phyloP scores from a whole-genome alignment of 2,113 vertebrate genomes.

The Vulpes ferrilata region DNA sequence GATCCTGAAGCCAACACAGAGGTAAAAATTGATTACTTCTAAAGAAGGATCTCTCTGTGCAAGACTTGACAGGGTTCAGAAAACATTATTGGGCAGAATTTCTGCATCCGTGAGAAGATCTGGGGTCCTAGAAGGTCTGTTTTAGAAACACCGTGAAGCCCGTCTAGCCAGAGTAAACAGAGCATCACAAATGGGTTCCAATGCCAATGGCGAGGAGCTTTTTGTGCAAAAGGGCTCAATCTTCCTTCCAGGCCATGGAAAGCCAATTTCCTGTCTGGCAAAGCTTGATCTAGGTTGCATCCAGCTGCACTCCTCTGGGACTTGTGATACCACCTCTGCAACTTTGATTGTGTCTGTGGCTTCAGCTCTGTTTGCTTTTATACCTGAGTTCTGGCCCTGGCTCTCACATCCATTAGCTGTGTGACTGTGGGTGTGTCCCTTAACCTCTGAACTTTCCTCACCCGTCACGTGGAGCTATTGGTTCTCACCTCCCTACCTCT shows the following conservation, averaged over 20 bases:
- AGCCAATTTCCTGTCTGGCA: slow-evolving; percentile 52
- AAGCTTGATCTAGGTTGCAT: background rate
- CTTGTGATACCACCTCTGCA: background rate
- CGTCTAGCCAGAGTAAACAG: background rate
- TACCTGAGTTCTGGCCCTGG: background rate
- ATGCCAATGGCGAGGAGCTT: background rate
- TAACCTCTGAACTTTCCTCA: background rate
- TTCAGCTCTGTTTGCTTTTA: background rate
- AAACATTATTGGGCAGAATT: slow-evolving; percentile 4
- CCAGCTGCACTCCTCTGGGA: background rate
- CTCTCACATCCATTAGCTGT: background rate
- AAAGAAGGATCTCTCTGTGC: background rate
- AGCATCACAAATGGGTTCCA: slow-evolving; percentile 39
- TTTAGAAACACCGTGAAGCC: slow-evolving; percentile 14
- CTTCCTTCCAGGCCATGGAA: slow-evolving; percentile 30
- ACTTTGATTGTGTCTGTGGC: background rate
- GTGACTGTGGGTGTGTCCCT: background rate
- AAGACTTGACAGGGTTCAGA: slow-evolving; percentile 32
- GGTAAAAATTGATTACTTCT: background rate
- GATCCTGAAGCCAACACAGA: slow-evolving; percentile 1
- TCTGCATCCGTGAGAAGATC: slow-evolving; percentile 25
- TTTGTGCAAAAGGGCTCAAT: background rate
- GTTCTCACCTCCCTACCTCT: background rate
- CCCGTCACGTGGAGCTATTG: background rate
- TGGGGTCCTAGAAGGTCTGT: background rate